Percentiles rank a stretch among this genome's conserved stretches.
These are phyloP conservation scores for Morus bassanus DNA, from an alignment of 2,797 vertebrate genomes.

Conservation along the genomic window DNA sequence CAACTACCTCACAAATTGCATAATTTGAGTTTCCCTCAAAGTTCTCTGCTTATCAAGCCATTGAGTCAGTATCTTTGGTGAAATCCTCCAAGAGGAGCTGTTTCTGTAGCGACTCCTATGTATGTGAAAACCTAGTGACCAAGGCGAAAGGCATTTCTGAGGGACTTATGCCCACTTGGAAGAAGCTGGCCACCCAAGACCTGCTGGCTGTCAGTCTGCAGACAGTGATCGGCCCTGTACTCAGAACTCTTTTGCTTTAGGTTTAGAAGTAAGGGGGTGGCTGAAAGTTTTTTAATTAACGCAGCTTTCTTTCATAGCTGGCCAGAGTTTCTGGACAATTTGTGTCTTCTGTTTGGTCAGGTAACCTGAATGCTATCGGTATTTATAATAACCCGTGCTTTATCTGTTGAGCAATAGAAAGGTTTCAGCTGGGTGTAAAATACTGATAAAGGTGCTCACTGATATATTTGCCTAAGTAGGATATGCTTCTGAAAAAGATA, in stretches of 20 bases:
- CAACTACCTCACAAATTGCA: neutral
- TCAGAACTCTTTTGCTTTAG: constrained; percentile 17
- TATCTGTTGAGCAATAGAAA: neutral
- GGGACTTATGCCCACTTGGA: neutral
- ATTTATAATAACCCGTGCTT: neutral
- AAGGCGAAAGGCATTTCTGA: neutral
- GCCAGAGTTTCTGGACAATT: constrained; percentile 14
- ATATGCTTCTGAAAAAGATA: neutral
- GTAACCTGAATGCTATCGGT: constrained; percentile 9
- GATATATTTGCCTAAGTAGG: neutral
- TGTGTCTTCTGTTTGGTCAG: constrained; percentile 22
- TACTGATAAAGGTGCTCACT: neutral
- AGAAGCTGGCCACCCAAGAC: neutral
- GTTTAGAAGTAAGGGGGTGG: neutral
- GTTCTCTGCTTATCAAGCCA: neutral
- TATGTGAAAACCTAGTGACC: neutral
- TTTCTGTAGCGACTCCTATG: neutral
- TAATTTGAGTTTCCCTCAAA: neutral
- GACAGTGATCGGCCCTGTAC: neutral
- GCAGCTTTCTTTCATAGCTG: constrained; percentile 17
- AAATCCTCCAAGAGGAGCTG: neutral
- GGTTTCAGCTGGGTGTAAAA: neutral
- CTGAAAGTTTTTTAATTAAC: neutral
- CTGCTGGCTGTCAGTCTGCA: neutral
- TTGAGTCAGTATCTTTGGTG: neutral